Base-by-base conservation (phyloP, 2,113 vertebrate species). In the Anarrhichthys ocellatus region DNA sequence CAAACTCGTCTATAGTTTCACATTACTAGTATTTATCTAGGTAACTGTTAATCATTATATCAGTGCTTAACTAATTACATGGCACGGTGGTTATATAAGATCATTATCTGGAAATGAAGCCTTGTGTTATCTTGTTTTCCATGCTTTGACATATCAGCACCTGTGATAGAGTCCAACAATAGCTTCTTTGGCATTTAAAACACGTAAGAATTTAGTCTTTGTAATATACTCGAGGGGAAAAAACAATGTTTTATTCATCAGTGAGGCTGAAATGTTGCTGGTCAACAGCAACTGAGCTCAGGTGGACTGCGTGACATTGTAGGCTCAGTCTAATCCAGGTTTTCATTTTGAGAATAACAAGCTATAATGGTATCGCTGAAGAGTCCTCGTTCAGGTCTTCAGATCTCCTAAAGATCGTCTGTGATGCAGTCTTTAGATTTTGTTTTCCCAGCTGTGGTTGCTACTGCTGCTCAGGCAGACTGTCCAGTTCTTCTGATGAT, bases 231-330 rank as follows among this genome's bases (percentile, higher is more conserved):
- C n/a, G 36, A 75, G 18, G 64, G 64, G 20, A 38, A 69, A 61
- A 61, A 40, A 40, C 9, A 7, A 42, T 42, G 6, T 48, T 64
- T 88, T 18, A 40, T 32, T 68, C 27, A 36, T 34, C 74, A 22
- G 32, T n/a, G 32, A 15, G 66, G 50, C 40, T 42, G n/a, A n/a
- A 52, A 40, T 61, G 56, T 69, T 67, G 58, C 62, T 34, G 46
- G 69, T 64, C 40, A 74, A 44, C 1, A 27, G 14, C 22, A 18
- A 50, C 46, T 24, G 56, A 38, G 63, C 62, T 72, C 63, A 76
- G 63, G 22, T 72, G 67, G 72, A 73, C 42, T 20, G n/a, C 29
- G n/a, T 9, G 59, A 54, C 54, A 66, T 66, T 67, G 42, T 7
- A 17, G 24, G 27, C 56, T 36, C 29, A 10, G 63, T 68, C 15